These are phyloP conservation scores for Ahaetulla prasina DNA, from an alignment of 2,113 vertebrate genomes.

Conservation along the genomic window DNA sequence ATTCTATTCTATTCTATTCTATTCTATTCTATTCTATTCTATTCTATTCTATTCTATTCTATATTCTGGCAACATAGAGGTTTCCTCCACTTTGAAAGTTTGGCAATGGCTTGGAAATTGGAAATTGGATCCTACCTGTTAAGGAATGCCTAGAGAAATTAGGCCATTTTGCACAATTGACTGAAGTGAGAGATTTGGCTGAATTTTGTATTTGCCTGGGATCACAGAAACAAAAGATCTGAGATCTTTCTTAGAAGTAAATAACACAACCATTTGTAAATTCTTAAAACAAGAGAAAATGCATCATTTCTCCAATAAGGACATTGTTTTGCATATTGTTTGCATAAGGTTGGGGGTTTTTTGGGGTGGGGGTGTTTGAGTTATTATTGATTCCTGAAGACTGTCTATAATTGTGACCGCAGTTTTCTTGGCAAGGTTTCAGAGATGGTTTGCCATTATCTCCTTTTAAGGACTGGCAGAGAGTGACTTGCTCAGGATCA, in stretches of 20 bases:
- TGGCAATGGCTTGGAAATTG: not conserved
- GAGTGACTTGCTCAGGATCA: not conserved
- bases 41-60: too few species aligned
- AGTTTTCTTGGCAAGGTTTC: not conserved
- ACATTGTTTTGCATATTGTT: not conserved
- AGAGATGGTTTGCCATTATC: not conserved
- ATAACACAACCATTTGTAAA: not conserved
- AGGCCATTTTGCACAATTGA: not conserved
- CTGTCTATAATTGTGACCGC: not conserved
- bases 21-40: too few species aligned
- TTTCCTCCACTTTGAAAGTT: not conserved
- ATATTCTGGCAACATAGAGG: not conserved
- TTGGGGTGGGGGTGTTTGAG: not conserved
- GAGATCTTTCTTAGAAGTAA: not conserved
- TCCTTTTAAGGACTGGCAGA: not conserved
- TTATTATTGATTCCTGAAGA: not conserved
- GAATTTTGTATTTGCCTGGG: not conserved
- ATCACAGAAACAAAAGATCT: not conserved
- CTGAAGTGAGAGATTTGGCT: not conserved
- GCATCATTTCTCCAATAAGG: not conserved
- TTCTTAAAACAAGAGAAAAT: not conserved
- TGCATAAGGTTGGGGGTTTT: not conserved
- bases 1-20: too few species aligned
- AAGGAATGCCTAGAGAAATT: not conserved
- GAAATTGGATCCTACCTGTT: not conserved